Base-by-base conservation (phyloP, 2,113 vertebrate species). In the Fregetta grallaria region DNA sequence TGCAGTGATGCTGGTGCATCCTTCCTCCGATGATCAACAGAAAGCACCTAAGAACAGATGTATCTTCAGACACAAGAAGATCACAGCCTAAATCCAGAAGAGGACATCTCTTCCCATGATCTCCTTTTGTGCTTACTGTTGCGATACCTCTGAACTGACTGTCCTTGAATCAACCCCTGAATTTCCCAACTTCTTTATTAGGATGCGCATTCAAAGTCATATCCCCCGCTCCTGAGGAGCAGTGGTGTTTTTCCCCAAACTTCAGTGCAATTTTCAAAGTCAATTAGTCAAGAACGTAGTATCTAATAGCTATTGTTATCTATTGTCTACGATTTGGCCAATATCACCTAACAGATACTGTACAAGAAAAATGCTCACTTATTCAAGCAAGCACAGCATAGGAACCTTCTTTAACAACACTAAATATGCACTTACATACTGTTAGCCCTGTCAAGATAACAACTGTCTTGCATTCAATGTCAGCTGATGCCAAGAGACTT, bases 381-480 rank as follows among this genome's bases (percentile, higher is more conserved):
- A 7, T 2, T 34, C 38, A 34, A 15, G 25, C 15, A 9, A 27
- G 44, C 26, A 18, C 14, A 29, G 22, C 18, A 3, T 4, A 27
- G 32, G 45, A 36, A 19, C 34, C 49, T 7, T 6, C 30, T 70
- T 32, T 0, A 40, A 25, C 30, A 12, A 1, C 67, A 36, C 58
- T 13, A 45, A 40, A 21, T 1, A 8, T 0, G 13, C 5, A 1
- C 36, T 22, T 3, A 3, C 2, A 13, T 2, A 1, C 4, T 1
- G 6, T 18, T 12, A 19, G 52, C 8, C 34, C 61, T 7, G 22
- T 10, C 27, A 42, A 11, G 9, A 4, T 19, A 26, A 70, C 36
- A 26, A 26, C 25, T 5, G 62, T 7, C 78, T 47, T 8, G 42
- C 21, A 11, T 11, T 56, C 58, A 2, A 1, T 4, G 21, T 50